Evolutionary conservation across 2,113 vertebrate species (phyloP), one percentile per base, ranked within the genome.

Genomic region (Tautogolabrus adspersus): DNA sequence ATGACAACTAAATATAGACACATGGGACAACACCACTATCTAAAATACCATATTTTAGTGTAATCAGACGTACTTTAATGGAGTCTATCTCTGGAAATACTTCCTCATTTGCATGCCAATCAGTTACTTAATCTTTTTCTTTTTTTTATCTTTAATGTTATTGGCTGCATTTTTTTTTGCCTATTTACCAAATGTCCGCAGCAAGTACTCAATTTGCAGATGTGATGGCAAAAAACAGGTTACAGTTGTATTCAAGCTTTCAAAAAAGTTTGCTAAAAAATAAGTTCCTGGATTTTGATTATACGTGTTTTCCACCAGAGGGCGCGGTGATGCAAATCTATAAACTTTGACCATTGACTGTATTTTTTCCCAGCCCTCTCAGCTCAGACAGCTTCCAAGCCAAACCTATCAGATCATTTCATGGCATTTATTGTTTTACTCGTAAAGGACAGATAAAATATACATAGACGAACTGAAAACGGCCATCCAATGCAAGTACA

Each of bases 1-100:
- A 91, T 92, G 88, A 91, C 92, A 68, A 69, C 94, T 92, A 95
- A 92, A 94, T 94, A 92, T 95, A 95, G 92, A 46, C n/a, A 56
- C 73, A 64, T 73, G 67, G 55, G 46, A 73, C 62, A 75, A 10
- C 49, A 52, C 18, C 8, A n/a, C 19, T 52, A 21, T 52, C 18
- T 52, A 9, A 52, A n/a, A 52, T 52, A n/a, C 49, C 49, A n/a
- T 4, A n/a, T 16, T 52, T 21, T 10, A 46, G 16, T 73, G 49
- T 2, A 23, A 10, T 52, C 11, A 19, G 15, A 26, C 8, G 15
- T 56, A 0, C 46, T n/a, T 38, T 3, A 34, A 30, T 1, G 51
- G 55, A 11, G 23, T 8, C 13, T n/a, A 11, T 52, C 40, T 37
- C 6, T 52, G 5, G 22, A 0, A 42, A 49, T 18, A 12, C 22